Base-by-base conservation (phyloP, 2,888 invertebrate species). In the Drosophila leonis region DNA sequence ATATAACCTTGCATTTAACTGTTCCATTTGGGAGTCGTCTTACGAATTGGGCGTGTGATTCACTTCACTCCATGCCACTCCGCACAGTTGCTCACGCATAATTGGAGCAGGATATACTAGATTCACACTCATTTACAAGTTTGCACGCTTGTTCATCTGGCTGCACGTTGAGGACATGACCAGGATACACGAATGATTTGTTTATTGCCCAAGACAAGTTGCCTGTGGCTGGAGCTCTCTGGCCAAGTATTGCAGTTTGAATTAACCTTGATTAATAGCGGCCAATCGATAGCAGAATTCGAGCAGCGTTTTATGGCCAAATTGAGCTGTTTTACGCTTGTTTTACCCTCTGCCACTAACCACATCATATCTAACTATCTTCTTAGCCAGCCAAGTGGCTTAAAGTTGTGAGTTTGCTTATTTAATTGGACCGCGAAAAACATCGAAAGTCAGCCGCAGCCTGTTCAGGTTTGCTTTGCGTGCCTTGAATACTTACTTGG, bases 401-500 rank as follows among this genome's bases (percentile, higher is more conserved):
- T 46, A 31, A 59, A 35, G 20, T 20, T 41, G 15, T 39, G 24
- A 27, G 55, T 51, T 61, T 65, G 65, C 31, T 55, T 35, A 31
- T 49, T 49, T 56, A 27, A 56, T 49, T 61, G 55, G 69, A 56
- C 44, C 61, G 56, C 54, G 35, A 49, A 49, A 59, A 41, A 46
- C 20, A 35, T 42, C 9, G 41, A 18, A 13, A 42, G 13, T 31
- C 33, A 20, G 20, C 39, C 41, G 20, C 10, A 2, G 42, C 31
- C 52, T 57, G 63, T 29, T 33, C 5, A 24, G 24, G 37, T 18
- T 42, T 7, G 8, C 42, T 24, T 24, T n/a, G 33, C 84, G 78
- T 75, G 78, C 51, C 65, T 57, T 65, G 82, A 64, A 84, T 83
- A 81, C 66, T 70, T 65, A 72, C 72, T 27, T 59, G 69, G 52